A percentile compares a stretch with the other conserved stretches of the same genome.
These are phyloP conservation scores for Neomonachus schauinslandi DNA, from an alignment of 2,113 vertebrate genomes.

Conservation along the genomic window DNA sequence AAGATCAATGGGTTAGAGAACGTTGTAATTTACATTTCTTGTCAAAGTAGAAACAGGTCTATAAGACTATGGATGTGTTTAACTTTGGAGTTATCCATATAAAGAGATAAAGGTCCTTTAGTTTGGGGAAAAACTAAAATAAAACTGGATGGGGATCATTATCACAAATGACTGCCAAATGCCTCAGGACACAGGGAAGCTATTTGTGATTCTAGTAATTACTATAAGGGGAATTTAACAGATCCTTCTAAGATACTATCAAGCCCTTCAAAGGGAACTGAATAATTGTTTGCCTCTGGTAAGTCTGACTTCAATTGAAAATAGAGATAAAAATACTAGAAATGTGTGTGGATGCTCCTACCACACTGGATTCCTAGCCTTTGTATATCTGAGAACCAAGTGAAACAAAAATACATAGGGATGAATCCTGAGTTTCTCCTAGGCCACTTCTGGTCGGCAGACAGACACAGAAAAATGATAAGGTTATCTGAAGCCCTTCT, in stretches of 20 bases:
- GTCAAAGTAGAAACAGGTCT: neutral
- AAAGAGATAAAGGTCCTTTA: slow-evolving; percentile 24
- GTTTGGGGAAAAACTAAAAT: slow-evolving; percentile 42
- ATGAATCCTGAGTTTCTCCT: slow-evolving; percentile 5
- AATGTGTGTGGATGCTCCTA: neutral
- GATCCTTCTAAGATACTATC: slow-evolving; percentile 49
- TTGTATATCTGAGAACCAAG: neutral
- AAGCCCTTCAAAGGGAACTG: slow-evolving; percentile 29
- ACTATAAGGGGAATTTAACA: slow-evolving; percentile 53
- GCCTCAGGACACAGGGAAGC: neutral
- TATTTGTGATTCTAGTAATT: slow-evolving; percentile 57
- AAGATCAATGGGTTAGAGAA: slow-evolving; percentile 59
- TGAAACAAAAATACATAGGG: neutral
- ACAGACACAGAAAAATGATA: neutral
- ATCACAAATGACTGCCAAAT: slow-evolving; percentile 65
- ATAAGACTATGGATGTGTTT: slow-evolving; percentile 2
- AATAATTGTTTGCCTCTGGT: slow-evolving; percentile 33
- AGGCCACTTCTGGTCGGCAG: neutral
- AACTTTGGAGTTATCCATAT: slow-evolving; percentile 30
- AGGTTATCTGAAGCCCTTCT: neutral
- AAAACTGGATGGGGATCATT: slow-evolving; percentile 31
- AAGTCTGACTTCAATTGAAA: slow-evolving; percentile 22
- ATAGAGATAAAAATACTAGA: slow-evolving; percentile 30
- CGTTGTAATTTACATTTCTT: slow-evolving; percentile 51
- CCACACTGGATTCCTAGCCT: neutral